Percentiles rank a stretch among this genome's conserved stretches.
Evolutionary conservation across 2,888 invertebrate genomes (phyloP).

Genomic region (Eilema depressum): DNA sequence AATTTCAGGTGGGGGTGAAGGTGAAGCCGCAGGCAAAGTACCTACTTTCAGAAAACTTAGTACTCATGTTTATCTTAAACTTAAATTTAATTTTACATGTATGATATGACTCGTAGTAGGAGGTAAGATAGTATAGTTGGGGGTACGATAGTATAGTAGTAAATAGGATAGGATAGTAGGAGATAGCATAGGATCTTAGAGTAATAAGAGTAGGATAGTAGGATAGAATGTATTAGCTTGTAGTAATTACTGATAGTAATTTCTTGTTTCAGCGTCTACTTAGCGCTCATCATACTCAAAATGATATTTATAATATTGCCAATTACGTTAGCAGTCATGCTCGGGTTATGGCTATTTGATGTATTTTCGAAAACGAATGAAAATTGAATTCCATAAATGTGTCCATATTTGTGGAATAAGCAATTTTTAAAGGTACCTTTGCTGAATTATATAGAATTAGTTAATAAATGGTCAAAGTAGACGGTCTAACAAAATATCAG

Average conservation of each 20-base stretch:
- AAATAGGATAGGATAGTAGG: no score
- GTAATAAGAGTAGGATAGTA: no score
- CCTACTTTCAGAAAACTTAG: no score
- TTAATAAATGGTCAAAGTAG: conserved; percentile 4
- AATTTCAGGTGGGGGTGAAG: no score
- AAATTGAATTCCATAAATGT: not conserved
- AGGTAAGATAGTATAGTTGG: no score
- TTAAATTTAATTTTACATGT: no score
- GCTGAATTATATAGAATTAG: not conserved
- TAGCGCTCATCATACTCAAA: not conserved
- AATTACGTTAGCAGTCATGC: not conserved
- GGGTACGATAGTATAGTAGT: no score
- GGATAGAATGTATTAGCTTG: not conserved
- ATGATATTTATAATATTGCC: not conserved
- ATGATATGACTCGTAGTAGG: no score
- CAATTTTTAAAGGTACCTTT: not conserved
- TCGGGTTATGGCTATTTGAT: not conserved
- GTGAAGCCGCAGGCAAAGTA: no score
- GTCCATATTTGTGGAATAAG: not conserved
- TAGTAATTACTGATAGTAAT: not conserved
- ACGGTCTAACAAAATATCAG: not conserved
- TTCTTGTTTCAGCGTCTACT: not conserved
- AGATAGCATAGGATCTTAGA: no score
- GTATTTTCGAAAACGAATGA: not conserved
- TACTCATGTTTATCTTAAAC: no score